These are phyloP conservation scores for Acrobasis suavella DNA, from an alignment of 2,888 invertebrate species.

Conservation along the genomic window DNA sequence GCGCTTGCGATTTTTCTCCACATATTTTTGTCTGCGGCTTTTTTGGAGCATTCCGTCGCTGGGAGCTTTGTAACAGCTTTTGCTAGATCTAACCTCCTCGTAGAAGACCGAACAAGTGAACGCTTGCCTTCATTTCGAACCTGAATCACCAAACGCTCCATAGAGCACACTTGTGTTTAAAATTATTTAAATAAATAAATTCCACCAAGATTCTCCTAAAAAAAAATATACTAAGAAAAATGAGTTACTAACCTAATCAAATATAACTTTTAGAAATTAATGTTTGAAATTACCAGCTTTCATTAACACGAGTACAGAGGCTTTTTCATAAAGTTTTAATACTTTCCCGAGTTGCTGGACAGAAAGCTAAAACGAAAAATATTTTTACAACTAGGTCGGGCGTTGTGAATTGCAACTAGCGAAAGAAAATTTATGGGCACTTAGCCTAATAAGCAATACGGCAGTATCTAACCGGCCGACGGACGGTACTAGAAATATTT, in stretches of 20 bases:
- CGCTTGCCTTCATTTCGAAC: no score
- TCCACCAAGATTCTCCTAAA: no score
- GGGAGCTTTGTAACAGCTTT: no score
- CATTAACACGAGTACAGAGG: neutral
- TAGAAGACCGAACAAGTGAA: no score
- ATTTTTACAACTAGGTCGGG: conserved; percentile 32
- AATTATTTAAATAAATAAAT: no score
- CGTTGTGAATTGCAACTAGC: conserved; percentile 37
- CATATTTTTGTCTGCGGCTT: no score
- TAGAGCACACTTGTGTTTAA: no score
- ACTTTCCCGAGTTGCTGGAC: neutral
- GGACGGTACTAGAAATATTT: no score
- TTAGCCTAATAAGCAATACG: conserved; percentile 41
- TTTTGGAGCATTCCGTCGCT: no score
- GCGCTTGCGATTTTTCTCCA: no score
- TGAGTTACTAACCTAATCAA: neutral
- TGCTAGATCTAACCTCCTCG: no score
- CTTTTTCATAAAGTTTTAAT: neutral
- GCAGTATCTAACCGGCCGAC: conserved; percentile 15
- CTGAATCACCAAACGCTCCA: no score
- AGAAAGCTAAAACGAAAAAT: conserved; percentile 14
- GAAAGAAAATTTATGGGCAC: conserved; percentile 43
- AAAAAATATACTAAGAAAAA: neutral
- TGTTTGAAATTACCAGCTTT: neutral
- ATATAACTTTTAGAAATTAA: neutral